Conservation (phyloP, 2,113 vertebrate species). For the Lates calcarifer region DNA sequence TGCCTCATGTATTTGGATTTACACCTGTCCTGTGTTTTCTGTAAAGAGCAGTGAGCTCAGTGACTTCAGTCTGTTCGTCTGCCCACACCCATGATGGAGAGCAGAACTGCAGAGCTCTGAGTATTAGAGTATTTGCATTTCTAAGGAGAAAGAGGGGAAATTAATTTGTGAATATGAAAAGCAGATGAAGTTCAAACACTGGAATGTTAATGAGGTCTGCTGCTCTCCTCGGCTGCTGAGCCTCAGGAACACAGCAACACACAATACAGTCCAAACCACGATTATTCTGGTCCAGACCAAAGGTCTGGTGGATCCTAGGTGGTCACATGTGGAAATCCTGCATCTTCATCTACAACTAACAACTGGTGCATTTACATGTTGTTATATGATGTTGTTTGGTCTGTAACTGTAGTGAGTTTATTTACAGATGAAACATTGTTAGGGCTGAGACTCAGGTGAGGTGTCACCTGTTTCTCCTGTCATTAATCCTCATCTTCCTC, state of each 20-base stretch:
- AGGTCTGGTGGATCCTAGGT: not conserved
- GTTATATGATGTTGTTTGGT: not conserved
- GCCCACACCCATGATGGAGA: conserved; percentile 28
- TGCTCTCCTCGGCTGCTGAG: conserved; percentile 35
- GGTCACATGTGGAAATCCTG: not conserved
- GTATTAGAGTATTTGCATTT: conserved; percentile 77
- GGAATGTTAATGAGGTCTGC: conserved; percentile 72
- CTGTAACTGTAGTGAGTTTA: too few species aligned
- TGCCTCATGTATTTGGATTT: conserved; percentile 15
- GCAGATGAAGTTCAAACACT: conserved; percentile 65
- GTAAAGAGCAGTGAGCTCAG: not conserved
- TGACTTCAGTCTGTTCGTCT: conserved; percentile 16
- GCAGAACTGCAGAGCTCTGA: conserved; percentile 32
- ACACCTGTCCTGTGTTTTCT: not conserved
- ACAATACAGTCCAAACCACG: conserved; percentile 7
- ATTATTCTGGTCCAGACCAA: conserved; percentile 5
- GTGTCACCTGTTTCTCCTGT: too few species aligned
- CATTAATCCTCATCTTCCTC: too few species aligned
- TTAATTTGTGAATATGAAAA: conserved; percentile 82
- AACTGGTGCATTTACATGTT: not conserved
- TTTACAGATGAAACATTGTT: too few species aligned
- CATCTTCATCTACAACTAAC: not conserved
- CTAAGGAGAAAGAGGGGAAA: conserved; percentile 68
- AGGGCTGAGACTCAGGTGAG: too few species aligned
- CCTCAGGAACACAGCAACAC: conserved; percentile 39